Evolutionary conservation across 2,113 vertebrate genomes (phyloP).

Genomic region (human): GRCh38 chr1:74080001-74080500

Average conservation of each 20-base stretch:
- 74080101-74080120: background rate
- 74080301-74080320: background rate
- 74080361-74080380: background rate
- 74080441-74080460: background rate
- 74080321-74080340: background rate
- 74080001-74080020: background rate
- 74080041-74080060: background rate
- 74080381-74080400: background rate
- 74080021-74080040: background rate
- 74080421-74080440: background rate
- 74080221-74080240: slow-evolving; percentile 4
- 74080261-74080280: background rate
- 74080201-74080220: background rate
- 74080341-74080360: background rate
- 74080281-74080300: background rate
- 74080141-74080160: background rate
- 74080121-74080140: background rate
- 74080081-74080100: background rate
- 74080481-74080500: background rate
- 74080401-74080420: background rate
- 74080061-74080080: background rate
- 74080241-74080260: background rate
- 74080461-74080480: background rate
- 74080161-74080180: background rate
- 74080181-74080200: background rate